Percentiles rank a stretch among this genome's conserved stretches.
These are phyloP conservation scores for Macaria notata DNA, from an alignment of 2,888 invertebrate species.

Conservation along the genomic window DNA sequence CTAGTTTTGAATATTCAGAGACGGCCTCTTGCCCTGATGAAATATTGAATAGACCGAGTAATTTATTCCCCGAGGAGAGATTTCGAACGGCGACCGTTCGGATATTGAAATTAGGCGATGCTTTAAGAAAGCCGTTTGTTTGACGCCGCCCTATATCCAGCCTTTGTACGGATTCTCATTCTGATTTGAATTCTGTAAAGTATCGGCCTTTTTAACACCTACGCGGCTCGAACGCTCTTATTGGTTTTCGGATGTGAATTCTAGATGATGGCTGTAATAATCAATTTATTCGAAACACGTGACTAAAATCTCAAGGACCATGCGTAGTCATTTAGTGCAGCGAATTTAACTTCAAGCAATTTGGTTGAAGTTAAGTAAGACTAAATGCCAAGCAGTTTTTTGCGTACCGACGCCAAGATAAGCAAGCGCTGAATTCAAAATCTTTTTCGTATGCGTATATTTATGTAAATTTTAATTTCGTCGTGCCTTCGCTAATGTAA, in stretches of 20 bases:
- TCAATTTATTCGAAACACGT: too few species aligned
- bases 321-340: too few species aligned
- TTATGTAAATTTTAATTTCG: too few species aligned
- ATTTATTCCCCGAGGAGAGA: constrained; percentile 79
- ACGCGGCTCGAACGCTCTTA: constrained; percentile 24
- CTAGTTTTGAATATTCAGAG: constrained; percentile 82
- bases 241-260: constrained; percentile 13
- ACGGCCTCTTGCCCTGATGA: constrained; percentile 78
- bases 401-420: too few species aligned
- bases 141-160: constrained; percentile 58
- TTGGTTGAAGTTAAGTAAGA: too few species aligned
- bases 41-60: constrained; percentile 81
- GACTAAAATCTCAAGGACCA: too few species aligned
- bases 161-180: constrained; percentile 43
- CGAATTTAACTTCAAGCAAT: too few species aligned
- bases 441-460: too few species aligned
- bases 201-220: constrained; percentile 30
- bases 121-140: constrained; percentile 78
- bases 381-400: too few species aligned
- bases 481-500: too few species aligned
- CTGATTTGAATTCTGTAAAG: constrained; percentile 31
- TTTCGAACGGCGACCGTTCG: constrained; percentile 74
- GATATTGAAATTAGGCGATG: constrained; percentile 82
- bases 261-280: too few species aligned
- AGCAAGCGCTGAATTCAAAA: too few species aligned